Percentiles rank a stretch among this genome's conserved stretches.
phyloP scores from a whole-genome alignment of 2,797 vertebrate genomes.

The Enoplosus armatus region DNA sequence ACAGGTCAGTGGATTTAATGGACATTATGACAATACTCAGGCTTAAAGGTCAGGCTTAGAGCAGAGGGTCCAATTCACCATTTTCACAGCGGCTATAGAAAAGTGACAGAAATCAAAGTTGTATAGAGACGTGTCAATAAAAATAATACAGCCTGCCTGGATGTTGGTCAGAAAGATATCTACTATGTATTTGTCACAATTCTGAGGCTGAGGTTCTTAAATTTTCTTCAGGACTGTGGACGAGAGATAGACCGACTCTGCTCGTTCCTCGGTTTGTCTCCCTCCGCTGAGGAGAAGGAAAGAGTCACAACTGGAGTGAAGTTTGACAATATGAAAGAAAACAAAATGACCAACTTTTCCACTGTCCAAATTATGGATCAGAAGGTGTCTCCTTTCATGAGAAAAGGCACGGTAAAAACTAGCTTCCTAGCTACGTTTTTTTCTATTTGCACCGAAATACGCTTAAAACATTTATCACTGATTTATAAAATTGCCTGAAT shows the following conservation, averaged over 20 bases:
- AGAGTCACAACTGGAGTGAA: slow-evolving; percentile 69
- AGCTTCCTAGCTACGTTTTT: too few relatives aligned
- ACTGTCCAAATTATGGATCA: slow-evolving; percentile 81
- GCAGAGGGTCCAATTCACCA: too few relatives aligned
- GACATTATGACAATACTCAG: too few relatives aligned
- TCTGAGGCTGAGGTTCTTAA: not conserved
- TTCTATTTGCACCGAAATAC: too few relatives aligned
- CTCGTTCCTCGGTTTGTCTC: slow-evolving; percentile 82
- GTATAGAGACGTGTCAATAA: not conserved
- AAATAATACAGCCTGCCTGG: not conserved
- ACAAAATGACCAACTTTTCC: slow-evolving; percentile 87
- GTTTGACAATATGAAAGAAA: slow-evolving; percentile 89
- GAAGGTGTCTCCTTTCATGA: slow-evolving; percentile 88
- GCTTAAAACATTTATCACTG: not conserved
- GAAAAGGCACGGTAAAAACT: slow-evolving; percentile 85
- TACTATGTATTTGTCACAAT: not conserved
- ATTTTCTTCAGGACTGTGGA: slow-evolving; percentile 81
- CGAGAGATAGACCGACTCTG: slow-evolving; percentile 85
- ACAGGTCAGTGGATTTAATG: too few relatives aligned
- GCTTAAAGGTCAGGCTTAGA: too few relatives aligned
- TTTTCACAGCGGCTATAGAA: too few relatives aligned
- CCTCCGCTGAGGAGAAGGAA: slow-evolving; percentile 76
- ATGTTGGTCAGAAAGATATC: not conserved
- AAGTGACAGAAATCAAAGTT: not conserved
- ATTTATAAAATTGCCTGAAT: not conserved